Evolutionary conservation across 2,797 vertebrate genomes (phyloP), one percentile per base, ranked within the genome.

Genomic region (Poecilia wingei): DNA sequence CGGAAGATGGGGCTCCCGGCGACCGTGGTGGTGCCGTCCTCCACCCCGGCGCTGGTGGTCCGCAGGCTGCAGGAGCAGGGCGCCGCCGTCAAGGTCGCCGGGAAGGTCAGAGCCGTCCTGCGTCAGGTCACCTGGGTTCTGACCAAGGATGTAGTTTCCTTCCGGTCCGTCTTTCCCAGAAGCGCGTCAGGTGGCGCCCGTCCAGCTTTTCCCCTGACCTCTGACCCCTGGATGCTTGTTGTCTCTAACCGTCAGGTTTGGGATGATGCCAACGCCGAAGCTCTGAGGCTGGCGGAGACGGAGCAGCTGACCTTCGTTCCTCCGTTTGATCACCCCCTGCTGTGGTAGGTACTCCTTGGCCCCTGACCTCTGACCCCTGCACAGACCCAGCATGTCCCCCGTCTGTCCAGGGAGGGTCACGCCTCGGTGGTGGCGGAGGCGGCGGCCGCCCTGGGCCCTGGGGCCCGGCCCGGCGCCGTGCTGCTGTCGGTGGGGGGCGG

Each of bases 401-500:
- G 0, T 6, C 3, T 2, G 1, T 41, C 47, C 86, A 96, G 96
- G 96, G 85, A 95, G 81, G 96, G 96, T 59, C 94, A 96, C 68
- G 87, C 95, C 86, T 94, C 88, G 5, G 28, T 97, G 76, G 90
- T 97, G 10, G 39, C 82, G 4, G 96, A 97, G 88, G 90, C 94
- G 1, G 90, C 92, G 12, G 92, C 89, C 61, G 85, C 84, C 36
- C 79, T 96, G 77, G 91, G 91, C 7, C 79, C 87, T 16, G 1
- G 47, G 0, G 80, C 68, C 83, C 95, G 91, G 90, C 96, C 96
- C 0, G 96, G 96, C 43, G 95, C 94, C 4, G 87, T 97, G 70
- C 89, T 97, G 82, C 20, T 96, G 69, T 94, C 96, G 5, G 95
- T 97, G 57, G 96, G 96, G 0, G 96, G 96, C 66, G 96, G 96